Base-by-base conservation (phyloP, 1,140 invertebrate genomes). In the Drusus annulatus region DNA sequence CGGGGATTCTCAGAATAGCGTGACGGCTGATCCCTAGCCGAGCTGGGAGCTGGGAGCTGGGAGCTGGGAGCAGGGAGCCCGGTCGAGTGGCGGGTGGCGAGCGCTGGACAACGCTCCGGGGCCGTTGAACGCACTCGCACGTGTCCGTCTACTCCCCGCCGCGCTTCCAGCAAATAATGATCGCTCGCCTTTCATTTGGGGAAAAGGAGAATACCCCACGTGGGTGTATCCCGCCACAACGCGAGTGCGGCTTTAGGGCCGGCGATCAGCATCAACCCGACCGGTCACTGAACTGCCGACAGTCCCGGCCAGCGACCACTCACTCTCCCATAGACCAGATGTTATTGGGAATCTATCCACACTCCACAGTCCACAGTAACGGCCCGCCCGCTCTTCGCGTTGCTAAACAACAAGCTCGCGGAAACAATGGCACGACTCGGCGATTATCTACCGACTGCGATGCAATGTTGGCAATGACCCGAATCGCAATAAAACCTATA, bases 1-100 rank as follows among this genome's bases (percentile, higher is more conserved):
- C 60, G 60, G 60, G 23, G 62, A 13, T 65, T 65, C 62, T 65
- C 3, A 65, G 62, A 65, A 65, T 65, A 65, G 62, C 62, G 62
- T 25, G 62, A 15, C 16, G 21, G 56, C 36, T 45, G 36, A 45
- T 45, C 36, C 36, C 36, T 45, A 7, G 31, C 31, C 8, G 5
- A 28, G 25, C 25, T 28, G 31, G 36, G n/a, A n/a, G 36, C 36
- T 45, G 36, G 36, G 31, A 36, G 10, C 36, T 0, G 36, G 8
- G 8, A 45, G 36, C 36, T 1, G 8, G 0, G 36, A 45, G 36
- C 36, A 0, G 8, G 36, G 36, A 36, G 31, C 7, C 31, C 1
- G 10, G 36, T 8, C 8, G 36, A 45, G 36, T 45, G 36, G 36
- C 0, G 36, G 13, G 36, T 13, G 36, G 10, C n/a, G n/a, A 65